Evolutionary conservation across 2,888 invertebrate species (phyloP).

Genomic region (Drosophila basisetae): DNA sequence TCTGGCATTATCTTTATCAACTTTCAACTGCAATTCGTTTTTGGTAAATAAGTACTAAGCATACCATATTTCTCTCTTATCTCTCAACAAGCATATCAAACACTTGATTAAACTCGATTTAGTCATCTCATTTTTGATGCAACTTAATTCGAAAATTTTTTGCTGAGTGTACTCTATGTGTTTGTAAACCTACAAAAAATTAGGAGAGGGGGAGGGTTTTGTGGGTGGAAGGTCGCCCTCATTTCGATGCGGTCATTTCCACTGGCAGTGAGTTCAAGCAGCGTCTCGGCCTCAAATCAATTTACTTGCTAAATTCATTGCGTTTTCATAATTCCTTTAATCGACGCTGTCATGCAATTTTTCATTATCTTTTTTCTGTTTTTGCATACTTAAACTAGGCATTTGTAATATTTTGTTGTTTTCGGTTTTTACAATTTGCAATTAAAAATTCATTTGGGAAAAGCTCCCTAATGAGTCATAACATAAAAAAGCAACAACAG

Average conservation of each 20-base stretch:
- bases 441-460: constrained; percentile 55
- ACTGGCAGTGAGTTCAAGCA: constrained; percentile 8
- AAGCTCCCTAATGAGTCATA: constrained; percentile 34
- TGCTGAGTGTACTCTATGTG: neutral
- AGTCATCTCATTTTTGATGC: neutral
- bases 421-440: constrained; percentile 7
- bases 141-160: neutral
- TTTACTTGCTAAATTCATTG: constrained; percentile 35
- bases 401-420: neutral
- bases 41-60: neutral
- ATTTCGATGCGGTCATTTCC: constrained; percentile 7
- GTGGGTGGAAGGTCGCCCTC: neutral
- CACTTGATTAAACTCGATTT: neutral
- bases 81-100: neutral
- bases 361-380: neutral
- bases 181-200: neutral
- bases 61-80: neutral
- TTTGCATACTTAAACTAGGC: constrained; percentile 1
- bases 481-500: constrained; percentile 19
- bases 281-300: constrained; percentile 27
- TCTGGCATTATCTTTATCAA: neutral
- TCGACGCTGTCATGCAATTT: constrained; percentile 8
- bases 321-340: constrained; percentile 37
- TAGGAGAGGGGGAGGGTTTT: neutral
- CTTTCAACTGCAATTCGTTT: neutral